Evolutionary conservation across 1,140 invertebrate species (phyloP), one percentile per base, ranked within the genome.

Genomic region (Solenopsis fugax): DNA sequence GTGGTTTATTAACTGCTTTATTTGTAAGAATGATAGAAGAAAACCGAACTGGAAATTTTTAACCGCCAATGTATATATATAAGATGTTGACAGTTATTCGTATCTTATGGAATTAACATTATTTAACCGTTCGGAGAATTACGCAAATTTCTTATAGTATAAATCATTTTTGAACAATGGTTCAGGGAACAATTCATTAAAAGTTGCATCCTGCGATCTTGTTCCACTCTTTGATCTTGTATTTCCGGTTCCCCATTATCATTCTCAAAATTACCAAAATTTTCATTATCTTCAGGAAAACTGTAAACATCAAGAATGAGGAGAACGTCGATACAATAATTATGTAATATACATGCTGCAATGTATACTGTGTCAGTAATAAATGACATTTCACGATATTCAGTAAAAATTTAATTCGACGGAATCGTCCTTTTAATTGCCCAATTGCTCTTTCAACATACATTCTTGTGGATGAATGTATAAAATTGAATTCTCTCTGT

Each of bases 371-470:
- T 58, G 4, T 75, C 58, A 4, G 4, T 75, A 0, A 56, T 75
- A 56, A 75, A 56, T 0, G 12, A 24, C 6, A 18, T 58, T 0
- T 62, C 13, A 4, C 72, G n/a, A 24, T 75, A 75, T n/a, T 75
- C 54, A 4, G 54, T 75, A 75, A 72, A 52, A 72, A 72, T 52
- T 72, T 72, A 0, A 72, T 52, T 4, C 48, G 45, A 72, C 48
- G 48, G 4, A 72, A 72, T 24, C 69, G 24, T 52, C 69, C 69
- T 34, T 72, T 72, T 72, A 72, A 18, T 34, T 52, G 7, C 2
- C 48, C 24, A 34, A 52, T 2, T 29, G 24, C 9, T 52, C 24
- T 34, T 52, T 72, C 48, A 72, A 72, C 16, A 18, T 6, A 29
- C 13, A 72, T 72, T 72, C 48, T 16, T n/a, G 48, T 52, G 2